Percentiles rank a stretch among this genome's conserved stretches.
These are phyloP conservation scores for Vidua chalybeata DNA, from an alignment of 2,113 vertebrate genomes.

Conservation along the genomic window DNA sequence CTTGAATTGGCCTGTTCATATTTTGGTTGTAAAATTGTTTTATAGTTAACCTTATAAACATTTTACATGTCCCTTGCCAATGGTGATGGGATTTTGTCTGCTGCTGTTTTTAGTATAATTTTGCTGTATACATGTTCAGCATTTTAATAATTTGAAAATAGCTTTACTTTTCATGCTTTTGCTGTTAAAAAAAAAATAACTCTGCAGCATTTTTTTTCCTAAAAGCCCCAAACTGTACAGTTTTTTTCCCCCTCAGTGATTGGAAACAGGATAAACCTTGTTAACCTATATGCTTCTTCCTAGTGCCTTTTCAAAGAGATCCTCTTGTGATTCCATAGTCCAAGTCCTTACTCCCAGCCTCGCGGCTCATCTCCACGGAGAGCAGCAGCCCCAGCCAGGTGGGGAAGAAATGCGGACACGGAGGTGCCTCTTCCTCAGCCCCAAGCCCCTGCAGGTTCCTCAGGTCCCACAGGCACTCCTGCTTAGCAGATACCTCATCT, in stretches of 20 bases:
- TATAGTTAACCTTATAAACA: conserved; percentile 68
- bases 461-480: not conserved
- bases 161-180: conserved; percentile 55
- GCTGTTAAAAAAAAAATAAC: not conserved
- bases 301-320: conserved; percentile 58
- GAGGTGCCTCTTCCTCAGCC: conserved; percentile 10
- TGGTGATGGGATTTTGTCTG: conserved; percentile 54
- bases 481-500: conserved; percentile 45
- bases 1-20: conserved; percentile 75
- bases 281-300: conserved; percentile 37
- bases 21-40: conserved; percentile 73
- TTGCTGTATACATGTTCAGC: conserved; percentile 48
- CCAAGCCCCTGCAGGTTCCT: not conserved
- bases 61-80: conserved; percentile 61
- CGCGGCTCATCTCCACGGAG: not conserved
- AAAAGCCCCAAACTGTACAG: not conserved
- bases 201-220: conserved; percentile 17
- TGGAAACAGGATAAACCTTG: not conserved
- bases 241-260: not conserved
- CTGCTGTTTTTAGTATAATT: conserved; percentile 69
- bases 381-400: not conserved
- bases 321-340: not conserved
- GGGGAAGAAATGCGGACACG: not conserved
- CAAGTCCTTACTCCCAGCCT: not conserved
- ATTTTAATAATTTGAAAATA: conserved; percentile 57